Percentiles rank a stretch among this genome's conserved stretches.
These are phyloP conservation scores for Cephus sareptanus DNA, from an alignment of 2,888 invertebrate genomes.

Conservation along the genomic window DNA sequence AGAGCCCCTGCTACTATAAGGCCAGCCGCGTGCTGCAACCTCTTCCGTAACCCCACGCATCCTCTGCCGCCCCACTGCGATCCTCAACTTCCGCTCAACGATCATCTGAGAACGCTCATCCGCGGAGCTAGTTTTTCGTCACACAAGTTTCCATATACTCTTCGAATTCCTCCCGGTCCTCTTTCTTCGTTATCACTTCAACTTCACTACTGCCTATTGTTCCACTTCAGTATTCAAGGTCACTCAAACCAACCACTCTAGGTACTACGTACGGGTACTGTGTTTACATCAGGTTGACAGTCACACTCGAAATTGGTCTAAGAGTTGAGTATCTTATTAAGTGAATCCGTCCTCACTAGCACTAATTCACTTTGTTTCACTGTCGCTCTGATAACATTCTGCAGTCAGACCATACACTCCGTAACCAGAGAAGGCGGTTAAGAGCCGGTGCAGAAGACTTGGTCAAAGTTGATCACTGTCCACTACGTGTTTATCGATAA, in stretches of 20 bases:
- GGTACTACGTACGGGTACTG: too few species aligned
- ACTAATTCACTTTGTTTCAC: too few species aligned
- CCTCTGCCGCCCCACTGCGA: constrained; percentile 44
- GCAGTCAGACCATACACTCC: too few species aligned
- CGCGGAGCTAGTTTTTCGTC: background rate
- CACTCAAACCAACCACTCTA: background rate
- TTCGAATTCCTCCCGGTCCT: background rate
- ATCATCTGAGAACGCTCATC: constrained; percentile 5
- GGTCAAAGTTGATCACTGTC: too few species aligned
- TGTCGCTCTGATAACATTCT: too few species aligned
- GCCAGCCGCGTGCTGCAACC: constrained; percentile 28
- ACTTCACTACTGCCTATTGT: background rate
- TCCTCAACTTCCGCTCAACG: constrained; percentile 41
- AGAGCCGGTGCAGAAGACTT: too few species aligned
- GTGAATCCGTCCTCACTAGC: too few species aligned
- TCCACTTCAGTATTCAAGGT: background rate
- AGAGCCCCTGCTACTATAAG: constrained; percentile 65
- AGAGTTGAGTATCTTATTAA: too few species aligned
- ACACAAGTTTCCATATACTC: background rate
- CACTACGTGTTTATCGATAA: too few species aligned
- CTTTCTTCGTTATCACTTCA: background rate
- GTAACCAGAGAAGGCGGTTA: too few species aligned
- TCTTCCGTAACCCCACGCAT: constrained; percentile 46
- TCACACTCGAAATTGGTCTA: too few species aligned
- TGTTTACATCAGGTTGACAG: too few species aligned